Evolutionary conservation across 2,113 vertebrate species (phyloP), one percentile per base, ranked within the genome.

Genomic region (Microtus montanus): DNA sequence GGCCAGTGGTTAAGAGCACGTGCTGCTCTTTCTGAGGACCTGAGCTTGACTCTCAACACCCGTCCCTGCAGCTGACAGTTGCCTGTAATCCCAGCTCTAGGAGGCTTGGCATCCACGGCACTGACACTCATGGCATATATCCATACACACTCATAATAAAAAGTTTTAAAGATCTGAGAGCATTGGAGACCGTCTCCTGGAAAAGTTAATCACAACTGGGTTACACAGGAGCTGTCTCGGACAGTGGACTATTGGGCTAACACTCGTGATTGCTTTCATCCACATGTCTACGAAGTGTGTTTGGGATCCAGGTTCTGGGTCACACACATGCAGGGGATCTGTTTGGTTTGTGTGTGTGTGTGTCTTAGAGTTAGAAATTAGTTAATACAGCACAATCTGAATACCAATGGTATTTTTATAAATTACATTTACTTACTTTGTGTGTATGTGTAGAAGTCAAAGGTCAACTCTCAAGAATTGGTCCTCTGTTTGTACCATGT

Each of bases 31-130:
- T 19, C 22, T 8, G 54, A 83, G 80, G 58, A 28, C n/a, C 54
- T 61, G n/a, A 15, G 20, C 15, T 4, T 61, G n/a, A 28, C 24
- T 83, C 54, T 41, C 20, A 28, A n/a, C 79, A 83, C 24, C 26
- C 1, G 3, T 2, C 2, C 24, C 58, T 41, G n/a, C 7, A 41
- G 13, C 58, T 83, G 15, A 61, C 80, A 61, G n/a, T 61, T 61
- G 54, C 22, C 26, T 26, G n/a, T 19, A 41, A 41, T 3, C 4
- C 54, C 79, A 15, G 22, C 47, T 52, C 47, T 11, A 41, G 58
- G 22, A 28, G 54, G n/a, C 58, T 8, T 11, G 24, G 24, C 24
- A 7, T 2, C n/a, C 17, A 58, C 1, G 0, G 7, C 13, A 15
- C 35, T 5, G 24, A 9, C 7, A 28, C 3, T 28, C 13, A 19